A percentile compares a stretch with the other conserved stretches of the same genome.
Conservation (phyloP, 2,113 vertebrate genomes). For the Promerops cafer region DNA sequence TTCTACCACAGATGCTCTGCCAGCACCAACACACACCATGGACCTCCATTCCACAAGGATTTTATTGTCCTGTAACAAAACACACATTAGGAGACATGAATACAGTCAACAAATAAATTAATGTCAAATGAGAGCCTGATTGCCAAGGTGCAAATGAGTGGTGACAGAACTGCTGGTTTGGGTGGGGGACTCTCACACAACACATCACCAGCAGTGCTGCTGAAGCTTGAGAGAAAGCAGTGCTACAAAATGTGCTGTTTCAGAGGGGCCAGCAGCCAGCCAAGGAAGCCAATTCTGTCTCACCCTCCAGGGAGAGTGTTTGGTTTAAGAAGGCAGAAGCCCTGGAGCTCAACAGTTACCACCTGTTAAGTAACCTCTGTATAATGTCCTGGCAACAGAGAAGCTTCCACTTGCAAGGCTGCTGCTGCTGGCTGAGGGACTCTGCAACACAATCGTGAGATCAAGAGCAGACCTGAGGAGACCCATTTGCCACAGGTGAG, state of each 20-base stretch:
- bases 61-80: conserved; percentile 59
- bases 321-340: not conserved
- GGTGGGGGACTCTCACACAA: not conserved
- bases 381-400: not conserved
- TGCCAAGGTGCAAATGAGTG: conserved; percentile 11
- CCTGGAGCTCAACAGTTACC: not conserved
- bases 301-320: not conserved
- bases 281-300: not conserved
- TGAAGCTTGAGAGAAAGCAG: not conserved
- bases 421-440: not conserved
- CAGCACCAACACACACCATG: not conserved
- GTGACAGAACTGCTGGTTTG: not conserved
- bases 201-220: not conserved
- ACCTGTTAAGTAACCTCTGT: not conserved
- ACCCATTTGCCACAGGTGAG: not conserved
- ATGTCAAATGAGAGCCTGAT: conserved; percentile 18
- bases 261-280: not conserved
- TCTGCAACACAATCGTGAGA: not conserved
- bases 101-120: conserved; percentile 69
- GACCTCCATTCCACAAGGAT: not conserved
- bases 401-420: not conserved
- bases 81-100: conserved; percentile 13
- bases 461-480: not conserved
- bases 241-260: not conserved
- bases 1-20: not conserved